Evolutionary conservation across 2,797 vertebrate species (phyloP).

Genomic region (Naso thynnoides): DNA sequence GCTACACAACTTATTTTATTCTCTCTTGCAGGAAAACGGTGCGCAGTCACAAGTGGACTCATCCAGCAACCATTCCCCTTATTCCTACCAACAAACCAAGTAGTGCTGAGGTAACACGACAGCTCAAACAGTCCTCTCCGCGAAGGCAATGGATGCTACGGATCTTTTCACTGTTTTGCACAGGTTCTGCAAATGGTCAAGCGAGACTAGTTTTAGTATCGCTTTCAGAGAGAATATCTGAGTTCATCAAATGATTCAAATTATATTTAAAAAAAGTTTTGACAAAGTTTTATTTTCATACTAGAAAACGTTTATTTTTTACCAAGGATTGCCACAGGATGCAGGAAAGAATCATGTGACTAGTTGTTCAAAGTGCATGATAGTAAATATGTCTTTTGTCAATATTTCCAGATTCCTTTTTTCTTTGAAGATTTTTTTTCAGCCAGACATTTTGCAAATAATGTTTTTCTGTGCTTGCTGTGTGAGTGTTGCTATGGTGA

Average conservation of each 20-base stretch:
- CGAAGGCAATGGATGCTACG: conserved; percentile 92
- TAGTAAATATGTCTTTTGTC: conserved; percentile 89
- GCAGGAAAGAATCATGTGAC: conserved; percentile 88
- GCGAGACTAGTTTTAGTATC: conserved; percentile 97
- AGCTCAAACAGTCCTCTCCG: conserved; percentile 94
- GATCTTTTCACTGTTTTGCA: conserved; percentile 95
- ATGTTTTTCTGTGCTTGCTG: conserved; percentile 93
- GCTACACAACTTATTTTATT: conserved; percentile 4
- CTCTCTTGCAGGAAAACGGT: conserved; percentile 90
- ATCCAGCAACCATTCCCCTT: conserved; percentile 94
- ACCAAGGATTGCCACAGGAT: conserved; percentile 90
- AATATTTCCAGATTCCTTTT: conserved; percentile 84
- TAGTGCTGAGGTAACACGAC: conserved; percentile 92
- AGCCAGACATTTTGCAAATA: conserved; percentile 84
- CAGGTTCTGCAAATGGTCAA: conserved; percentile 94
- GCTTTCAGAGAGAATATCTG: conserved; percentile 90
- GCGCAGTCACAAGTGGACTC: conserved; percentile 94
- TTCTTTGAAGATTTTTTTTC: conserved; percentile 74
- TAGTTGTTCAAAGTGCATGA: conserved; percentile 90
- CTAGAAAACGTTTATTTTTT: conserved; percentile 90
- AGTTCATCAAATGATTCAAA: conserved; percentile 91
- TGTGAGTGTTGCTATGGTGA: conserved; percentile 95
- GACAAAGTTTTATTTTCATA: conserved; percentile 99
- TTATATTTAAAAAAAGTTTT: conserved; percentile 84
- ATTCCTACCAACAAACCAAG: conserved; percentile 97